Base-by-base conservation (phyloP, 2,797 vertebrate genomes). In the Schizopygopsis pylzovi region DNA sequence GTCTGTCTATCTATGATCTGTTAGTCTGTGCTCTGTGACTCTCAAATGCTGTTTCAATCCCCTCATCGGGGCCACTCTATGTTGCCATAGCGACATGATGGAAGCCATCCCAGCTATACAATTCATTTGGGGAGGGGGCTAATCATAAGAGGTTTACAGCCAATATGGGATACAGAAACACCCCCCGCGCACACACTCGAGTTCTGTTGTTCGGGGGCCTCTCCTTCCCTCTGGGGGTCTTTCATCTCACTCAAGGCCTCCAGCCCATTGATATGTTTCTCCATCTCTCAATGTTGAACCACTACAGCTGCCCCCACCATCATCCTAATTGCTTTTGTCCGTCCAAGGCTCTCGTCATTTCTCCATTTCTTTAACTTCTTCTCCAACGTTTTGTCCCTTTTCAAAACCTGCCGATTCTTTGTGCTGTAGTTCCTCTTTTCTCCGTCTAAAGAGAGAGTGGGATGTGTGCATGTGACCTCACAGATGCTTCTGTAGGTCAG, bases 211-310 rank as follows among this genome's bases (percentile, higher is more conserved):
- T 61, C 6, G 25, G 73, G 45, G 70, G 39, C 39, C 76, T 73
- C 37, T 73, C 54, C 28, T 85, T 43, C 54, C 54, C 43, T 86
- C 73, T 37, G 67, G 70, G 76, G 84, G 75, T 63, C 84, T 86
- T 87, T 90, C 79, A 88, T 87, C 82, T 59, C 68, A 52, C 78
- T 90, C 85, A 87, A 85, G 87, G 80, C 67, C 77, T 81, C 15
- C 28, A 72, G 47, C 61, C 84, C 83, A 85, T 87, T 86, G 87
- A 87, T 82, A 85, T 84, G 18, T 68, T 85, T 82, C 85, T 81
- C 81, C 79, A 10, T 33, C 25, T 47, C 56, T 59, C 79, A 18
- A 28, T 67, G 72, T 77, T 39, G 59, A 67, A 45, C 75, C 37
- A 68, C 37, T 11, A 79, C 4, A 6, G n/a, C 39, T n/a, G n/a